Evolutionary conservation across 2,797 vertebrate species (phyloP).

Genomic region (Gephyroberyx darwinii): DNA sequence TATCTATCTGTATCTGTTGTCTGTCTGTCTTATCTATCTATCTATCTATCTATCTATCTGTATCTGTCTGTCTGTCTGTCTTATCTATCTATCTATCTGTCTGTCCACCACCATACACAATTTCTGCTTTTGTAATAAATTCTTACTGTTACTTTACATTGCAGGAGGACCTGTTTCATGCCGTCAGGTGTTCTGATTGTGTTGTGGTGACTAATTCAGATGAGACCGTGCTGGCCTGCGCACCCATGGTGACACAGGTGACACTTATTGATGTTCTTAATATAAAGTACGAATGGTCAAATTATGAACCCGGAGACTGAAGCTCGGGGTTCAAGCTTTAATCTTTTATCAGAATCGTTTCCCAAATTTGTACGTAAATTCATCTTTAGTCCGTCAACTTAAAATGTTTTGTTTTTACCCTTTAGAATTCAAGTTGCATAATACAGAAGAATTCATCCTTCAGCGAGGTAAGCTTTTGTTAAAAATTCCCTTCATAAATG

Average conservation of each 20-base stretch:
- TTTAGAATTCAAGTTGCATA: constrained; percentile 80
- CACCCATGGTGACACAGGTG: constrained; percentile 64
- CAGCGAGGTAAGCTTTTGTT: constrained; percentile 76
- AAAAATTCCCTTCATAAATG: neutral
- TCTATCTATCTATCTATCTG: too few species aligned
- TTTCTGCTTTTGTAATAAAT: neutral
- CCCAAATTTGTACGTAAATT: neutral
- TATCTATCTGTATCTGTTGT: too few species aligned
- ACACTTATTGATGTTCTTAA: neutral
- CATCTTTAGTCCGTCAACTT: too few species aligned
- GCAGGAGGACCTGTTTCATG: constrained; percentile 55
- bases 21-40: too few species aligned
- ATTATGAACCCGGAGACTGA: neutral
- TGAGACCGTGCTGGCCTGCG: constrained; percentile 81
- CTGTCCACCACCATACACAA: too few species aligned
- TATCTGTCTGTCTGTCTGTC: too few species aligned
- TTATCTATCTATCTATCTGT: too few species aligned
- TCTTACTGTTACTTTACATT: neutral
- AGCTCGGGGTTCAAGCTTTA: neutral
- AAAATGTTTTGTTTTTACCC: constrained; percentile 19
- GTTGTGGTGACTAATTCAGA: constrained; percentile 69
- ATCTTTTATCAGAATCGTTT: neutral
- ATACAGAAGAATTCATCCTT: constrained; percentile 66
- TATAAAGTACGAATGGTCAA: neutral
- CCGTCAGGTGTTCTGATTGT: constrained; percentile 73